phyloP scores from a whole-genome alignment of 2,888 invertebrate species.

The Lasius platythorax region DNA sequence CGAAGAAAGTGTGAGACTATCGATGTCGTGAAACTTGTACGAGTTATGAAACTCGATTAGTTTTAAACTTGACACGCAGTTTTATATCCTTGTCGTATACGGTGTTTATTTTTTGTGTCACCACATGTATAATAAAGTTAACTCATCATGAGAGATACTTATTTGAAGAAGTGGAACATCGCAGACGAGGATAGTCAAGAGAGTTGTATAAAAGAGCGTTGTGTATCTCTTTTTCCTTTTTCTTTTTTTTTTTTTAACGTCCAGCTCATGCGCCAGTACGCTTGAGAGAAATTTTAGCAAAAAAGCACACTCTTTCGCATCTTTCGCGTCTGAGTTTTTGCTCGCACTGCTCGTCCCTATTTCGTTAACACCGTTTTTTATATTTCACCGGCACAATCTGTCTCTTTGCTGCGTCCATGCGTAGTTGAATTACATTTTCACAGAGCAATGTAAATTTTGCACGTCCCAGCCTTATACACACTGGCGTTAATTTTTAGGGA shows the following conservation, averaged over 20 bases:
- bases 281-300: slow-evolving; percentile 57
- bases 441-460: slow-evolving; percentile 17
- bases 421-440: slow-evolving; percentile 49
- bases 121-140: slow-evolving; percentile 58
- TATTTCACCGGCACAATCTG: slow-evolving; percentile 32
- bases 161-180: slow-evolving; percentile 54
- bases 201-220: not conserved
- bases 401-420: slow-evolving; percentile 39
- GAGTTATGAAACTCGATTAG: slow-evolving; percentile 31
- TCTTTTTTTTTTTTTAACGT: slow-evolving; percentile 2
- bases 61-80: slow-evolving; percentile 16
- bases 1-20: slow-evolving; percentile 14
- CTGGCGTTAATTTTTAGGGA: slow-evolving; percentile 3
- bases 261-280: slow-evolving; percentile 8
- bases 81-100: not conserved
- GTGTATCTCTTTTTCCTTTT: not conserved
- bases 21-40: slow-evolving; percentile 22
- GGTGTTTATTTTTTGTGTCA: slow-evolving; percentile 7
- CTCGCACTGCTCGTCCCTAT: slow-evolving; percentile 24
- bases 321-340: slow-evolving; percentile 48
- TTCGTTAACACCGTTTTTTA: slow-evolving; percentile 47
- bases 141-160: slow-evolving; percentile 57
- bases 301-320: slow-evolving; percentile 33
- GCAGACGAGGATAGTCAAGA: slow-evolving; percentile 25
- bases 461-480: not conserved